A percentile compares a stretch with the other conserved stretches of the same genome.
phyloP scores from a whole-genome alignment of 2,113 vertebrate species.

The Amblyornis subalaris region DNA sequence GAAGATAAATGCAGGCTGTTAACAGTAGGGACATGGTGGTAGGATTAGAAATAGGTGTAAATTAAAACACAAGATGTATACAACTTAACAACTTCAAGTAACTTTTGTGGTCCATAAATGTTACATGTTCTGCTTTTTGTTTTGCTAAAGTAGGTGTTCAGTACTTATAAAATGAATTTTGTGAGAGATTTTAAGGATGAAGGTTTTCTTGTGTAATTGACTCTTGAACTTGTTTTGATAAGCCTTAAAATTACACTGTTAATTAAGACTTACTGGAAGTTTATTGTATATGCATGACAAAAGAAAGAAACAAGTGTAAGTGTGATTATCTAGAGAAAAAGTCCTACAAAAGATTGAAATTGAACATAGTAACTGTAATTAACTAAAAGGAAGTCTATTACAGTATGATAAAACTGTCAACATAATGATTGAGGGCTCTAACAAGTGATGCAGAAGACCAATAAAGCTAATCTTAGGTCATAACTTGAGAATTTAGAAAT shows the following conservation, averaged over 20 bases:
- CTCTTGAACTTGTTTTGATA: neutral
- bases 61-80: neutral
- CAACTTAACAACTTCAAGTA: neutral
- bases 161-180: constrained; percentile 28
- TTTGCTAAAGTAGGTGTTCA: neutral
- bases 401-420: constrained; percentile 75
- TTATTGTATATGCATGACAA: constrained; percentile 33
- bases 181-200: neutral
- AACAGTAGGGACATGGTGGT: neutral
- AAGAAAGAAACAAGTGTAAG: constrained; percentile 53
- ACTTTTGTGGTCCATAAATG: neutral
- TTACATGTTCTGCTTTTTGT: neutral
- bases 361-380: constrained; percentile 65
- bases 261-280: constrained; percentile 49
- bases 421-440: constrained; percentile 67
- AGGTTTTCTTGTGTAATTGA: constrained; percentile 32
- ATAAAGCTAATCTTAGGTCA: constrained; percentile 70
- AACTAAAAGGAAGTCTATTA: constrained; percentile 72
- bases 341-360: constrained; percentile 50
- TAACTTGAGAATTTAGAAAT: constrained; percentile 69
- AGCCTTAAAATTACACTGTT: neutral
- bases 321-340: constrained; percentile 52
- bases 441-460: constrained; percentile 69
- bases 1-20: neutral
- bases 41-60: neutral